phyloP scores from a whole-genome alignment of 2,888 invertebrate genomes.

The Acronicta leporina region DNA sequence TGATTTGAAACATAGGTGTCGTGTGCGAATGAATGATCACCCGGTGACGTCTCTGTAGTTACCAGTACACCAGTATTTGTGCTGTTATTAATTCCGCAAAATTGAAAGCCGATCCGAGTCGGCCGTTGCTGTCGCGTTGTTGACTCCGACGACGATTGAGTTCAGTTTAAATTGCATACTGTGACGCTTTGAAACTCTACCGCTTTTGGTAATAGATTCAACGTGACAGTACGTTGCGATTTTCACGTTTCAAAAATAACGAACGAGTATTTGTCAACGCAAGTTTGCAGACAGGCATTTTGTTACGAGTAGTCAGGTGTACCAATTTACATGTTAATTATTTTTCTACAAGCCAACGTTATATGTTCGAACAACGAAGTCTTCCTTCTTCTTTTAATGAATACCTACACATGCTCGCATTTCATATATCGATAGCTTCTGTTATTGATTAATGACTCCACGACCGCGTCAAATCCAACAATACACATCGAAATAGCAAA shows the following conservation, averaged over 20 bases:
- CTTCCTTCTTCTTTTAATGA: not conserved
- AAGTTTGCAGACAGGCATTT: constrained; percentile 7
- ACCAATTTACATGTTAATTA: too few relatives aligned
- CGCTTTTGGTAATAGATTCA: constrained; percentile 51
- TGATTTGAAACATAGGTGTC: constrained; percentile 48
- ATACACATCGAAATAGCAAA: constrained; percentile 20
- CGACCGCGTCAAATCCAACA: constrained; percentile 30
- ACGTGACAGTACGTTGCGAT: constrained; percentile 18
- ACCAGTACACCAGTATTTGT: constrained; percentile 61
- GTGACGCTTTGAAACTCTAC: constrained; percentile 61
- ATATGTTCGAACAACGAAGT: too few relatives aligned
- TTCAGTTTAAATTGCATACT: constrained; percentile 61
- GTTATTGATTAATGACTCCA: constrained; percentile 18
- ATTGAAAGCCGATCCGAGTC: constrained; percentile 76
- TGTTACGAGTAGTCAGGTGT: not conserved
- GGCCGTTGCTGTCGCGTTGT: constrained; percentile 59
- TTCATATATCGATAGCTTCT: constrained; percentile 12
- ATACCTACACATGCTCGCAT: not conserved
- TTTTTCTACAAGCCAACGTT: too few relatives aligned
- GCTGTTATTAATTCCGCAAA: constrained; percentile 79
- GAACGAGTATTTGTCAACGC: constrained; percentile 19
- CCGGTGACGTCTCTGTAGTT: constrained; percentile 46
- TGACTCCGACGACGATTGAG: constrained; percentile 59
- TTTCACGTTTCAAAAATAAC: constrained; percentile 40
- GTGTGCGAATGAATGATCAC: constrained; percentile 60